Evolutionary conservation across 2,797 vertebrate genomes (phyloP).

Genomic region (Moxostoma hubbsi): DNA sequence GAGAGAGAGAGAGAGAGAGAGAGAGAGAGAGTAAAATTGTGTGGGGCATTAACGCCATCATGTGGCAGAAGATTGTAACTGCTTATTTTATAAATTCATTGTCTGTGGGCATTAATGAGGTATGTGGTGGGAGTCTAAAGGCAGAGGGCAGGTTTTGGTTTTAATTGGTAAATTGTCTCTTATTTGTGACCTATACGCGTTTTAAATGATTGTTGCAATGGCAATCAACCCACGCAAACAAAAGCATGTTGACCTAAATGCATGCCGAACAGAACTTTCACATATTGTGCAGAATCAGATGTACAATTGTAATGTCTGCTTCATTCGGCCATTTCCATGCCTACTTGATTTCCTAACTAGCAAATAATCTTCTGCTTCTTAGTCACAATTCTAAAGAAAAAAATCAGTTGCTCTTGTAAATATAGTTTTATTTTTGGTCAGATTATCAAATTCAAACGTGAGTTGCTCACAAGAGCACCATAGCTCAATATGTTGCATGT

Average conservation of each 20-base stretch:
- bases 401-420: neutral
- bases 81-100: neutral
- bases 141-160: conserved; percentile 1
- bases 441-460: neutral
- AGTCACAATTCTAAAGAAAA: neutral
- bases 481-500: neutral
- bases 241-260: neutral
- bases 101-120: neutral
- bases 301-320: neutral
- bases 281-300: neutral
- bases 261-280: neutral
- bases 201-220: neutral
- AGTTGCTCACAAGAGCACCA: neutral
- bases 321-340: no score
- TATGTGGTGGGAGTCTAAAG: conserved; percentile 12
- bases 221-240: neutral
- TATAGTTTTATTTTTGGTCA: neutral
- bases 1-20: conserved; percentile 5
- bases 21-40: neutral
- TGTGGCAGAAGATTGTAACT: conserved; percentile 16
- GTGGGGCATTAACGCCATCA: conserved; percentile 6
- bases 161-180: conserved; percentile 6
- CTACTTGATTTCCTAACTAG: neutral
- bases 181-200: conserved; percentile 1
- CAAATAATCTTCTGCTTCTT: neutral